Conservation (phyloP, 2,797 vertebrate genomes). For the Arnoldichthys spilopterus region DNA sequence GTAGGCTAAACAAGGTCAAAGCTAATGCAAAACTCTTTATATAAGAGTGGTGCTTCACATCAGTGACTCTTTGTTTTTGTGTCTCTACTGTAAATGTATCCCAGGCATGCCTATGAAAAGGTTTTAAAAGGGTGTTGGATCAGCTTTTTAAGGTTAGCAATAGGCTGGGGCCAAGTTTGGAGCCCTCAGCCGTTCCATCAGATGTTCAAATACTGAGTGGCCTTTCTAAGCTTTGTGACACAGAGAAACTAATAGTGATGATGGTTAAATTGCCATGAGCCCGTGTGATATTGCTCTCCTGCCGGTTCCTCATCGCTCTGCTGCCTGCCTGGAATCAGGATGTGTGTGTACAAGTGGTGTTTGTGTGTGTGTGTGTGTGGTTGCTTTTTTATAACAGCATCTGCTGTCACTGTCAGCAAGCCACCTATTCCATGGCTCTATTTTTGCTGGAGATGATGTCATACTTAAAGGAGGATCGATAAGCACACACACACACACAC, state of each 20-base stretch:
- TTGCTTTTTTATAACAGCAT: conserved; percentile 44
- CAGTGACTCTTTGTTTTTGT: neutral
- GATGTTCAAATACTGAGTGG: conserved; percentile 23
- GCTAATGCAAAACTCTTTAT: neutral
- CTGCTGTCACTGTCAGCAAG: conserved; percentile 49
- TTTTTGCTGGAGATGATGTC: conserved; percentile 59
- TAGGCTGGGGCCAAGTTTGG: conserved; percentile 19
- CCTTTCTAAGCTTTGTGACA: conserved; percentile 38
- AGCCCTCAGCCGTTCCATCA: conserved; percentile 36
- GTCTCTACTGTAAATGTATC: neutral
- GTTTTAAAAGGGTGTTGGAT: neutral
- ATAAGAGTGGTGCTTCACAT: neutral
- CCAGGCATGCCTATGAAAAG: neutral
- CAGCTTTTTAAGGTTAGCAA: neutral
- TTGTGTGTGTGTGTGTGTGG: neutral
- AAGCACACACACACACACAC: conserved; percentile 20
- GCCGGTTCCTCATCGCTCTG: conserved; percentile 18
- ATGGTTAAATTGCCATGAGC: conserved; percentile 37
- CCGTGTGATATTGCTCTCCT: conserved; percentile 4
- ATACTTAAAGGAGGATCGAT: conserved; percentile 52
- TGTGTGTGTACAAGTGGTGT: neutral
- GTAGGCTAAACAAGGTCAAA: no score
- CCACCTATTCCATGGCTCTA: conserved; percentile 36
- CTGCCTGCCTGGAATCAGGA: conserved; percentile 34
- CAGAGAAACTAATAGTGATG: conserved; percentile 40